Conservation (phyloP, 1,140 invertebrate genomes). For the Berghia stephanieae region DNA sequence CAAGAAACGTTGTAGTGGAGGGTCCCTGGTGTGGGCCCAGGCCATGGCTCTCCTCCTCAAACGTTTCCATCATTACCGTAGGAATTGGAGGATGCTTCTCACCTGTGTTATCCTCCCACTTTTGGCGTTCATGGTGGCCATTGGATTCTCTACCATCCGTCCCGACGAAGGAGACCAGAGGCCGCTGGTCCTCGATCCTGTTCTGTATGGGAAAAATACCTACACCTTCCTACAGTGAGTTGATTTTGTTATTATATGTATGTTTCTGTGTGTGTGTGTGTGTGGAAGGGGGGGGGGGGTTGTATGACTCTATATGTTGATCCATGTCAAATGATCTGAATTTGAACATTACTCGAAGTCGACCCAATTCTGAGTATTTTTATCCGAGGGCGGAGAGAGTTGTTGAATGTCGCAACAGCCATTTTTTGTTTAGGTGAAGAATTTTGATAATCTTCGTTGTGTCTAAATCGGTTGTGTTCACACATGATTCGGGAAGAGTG, state of each 20-base stretch:
- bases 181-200: constrained; percentile 52
- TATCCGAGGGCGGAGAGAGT: too few relatives aligned
- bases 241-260: constrained; percentile 10
- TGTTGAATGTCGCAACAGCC: too few relatives aligned
- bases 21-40: constrained; percentile 43
- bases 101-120: constrained; percentile 56
- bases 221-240: constrained; percentile 56
- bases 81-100: constrained; percentile 57
- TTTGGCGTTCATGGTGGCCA: constrained; percentile 49
- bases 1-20: constrained; percentile 9
- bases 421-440: too few relatives aligned
- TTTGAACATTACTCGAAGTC: too few relatives aligned
- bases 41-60: constrained; percentile 56
- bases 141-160: constrained; percentile 51
- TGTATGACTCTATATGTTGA: too few relatives aligned
- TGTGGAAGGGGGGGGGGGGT: too few relatives aligned
- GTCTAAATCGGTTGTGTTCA: too few relatives aligned
- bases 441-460: too few relatives aligned
- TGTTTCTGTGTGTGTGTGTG: not conserved
- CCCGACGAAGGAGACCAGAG: constrained; percentile 44
- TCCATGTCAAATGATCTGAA: too few relatives aligned
- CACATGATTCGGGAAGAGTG: too few relatives aligned
- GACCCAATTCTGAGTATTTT: too few relatives aligned
- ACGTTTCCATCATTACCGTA: constrained; percentile 60
- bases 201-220: constrained; percentile 59